A percentile compares a stretch with the other conserved stretches of the same genome.
phyloP scores from a whole-genome alignment of 2,113 vertebrate species.

The Rhinolophus ferrumequinum region DNA sequence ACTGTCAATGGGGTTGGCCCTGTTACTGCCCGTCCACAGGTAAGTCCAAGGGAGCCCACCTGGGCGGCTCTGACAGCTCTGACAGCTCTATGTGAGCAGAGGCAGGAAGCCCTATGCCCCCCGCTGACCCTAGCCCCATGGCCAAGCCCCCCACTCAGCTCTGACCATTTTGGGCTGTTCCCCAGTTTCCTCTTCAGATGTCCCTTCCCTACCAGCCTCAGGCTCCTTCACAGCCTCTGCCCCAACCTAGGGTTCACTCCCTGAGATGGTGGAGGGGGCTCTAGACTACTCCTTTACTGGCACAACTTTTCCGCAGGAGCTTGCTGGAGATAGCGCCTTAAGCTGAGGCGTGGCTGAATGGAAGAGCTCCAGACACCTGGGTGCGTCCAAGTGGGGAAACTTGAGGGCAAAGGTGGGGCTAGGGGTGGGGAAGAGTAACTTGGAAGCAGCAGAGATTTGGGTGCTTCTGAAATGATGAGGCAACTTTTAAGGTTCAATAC shows the following conservation, averaged over 20 bases:
- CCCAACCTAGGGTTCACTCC: neutral
- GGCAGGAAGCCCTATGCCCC: neutral
- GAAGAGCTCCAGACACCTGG: neutral
- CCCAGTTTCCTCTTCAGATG: neutral
- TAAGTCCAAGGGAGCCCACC: neutral
- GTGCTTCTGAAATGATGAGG: neutral
- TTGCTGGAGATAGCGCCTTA: neutral
- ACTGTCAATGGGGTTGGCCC: neutral
- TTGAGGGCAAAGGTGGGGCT: neutral
- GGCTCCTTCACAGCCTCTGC: neutral
- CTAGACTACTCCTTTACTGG: neutral
- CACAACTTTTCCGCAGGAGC: neutral
- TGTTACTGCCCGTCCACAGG: neutral
- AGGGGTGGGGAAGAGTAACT: neutral
- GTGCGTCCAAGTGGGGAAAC: neutral
- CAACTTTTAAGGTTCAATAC: neutral
- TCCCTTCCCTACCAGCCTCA: neutral
- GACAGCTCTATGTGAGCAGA: neutral
- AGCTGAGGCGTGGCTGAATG: rapidly evolving
- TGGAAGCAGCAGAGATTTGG: neutral
- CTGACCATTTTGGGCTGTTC: neutral
- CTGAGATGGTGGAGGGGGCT: neutral
- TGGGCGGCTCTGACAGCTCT: neutral
- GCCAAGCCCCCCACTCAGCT: neutral
- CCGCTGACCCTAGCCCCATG: neutral